phyloP scores from a whole-genome alignment of 1,140 invertebrate species.

The Drosophila repletoides region DNA sequence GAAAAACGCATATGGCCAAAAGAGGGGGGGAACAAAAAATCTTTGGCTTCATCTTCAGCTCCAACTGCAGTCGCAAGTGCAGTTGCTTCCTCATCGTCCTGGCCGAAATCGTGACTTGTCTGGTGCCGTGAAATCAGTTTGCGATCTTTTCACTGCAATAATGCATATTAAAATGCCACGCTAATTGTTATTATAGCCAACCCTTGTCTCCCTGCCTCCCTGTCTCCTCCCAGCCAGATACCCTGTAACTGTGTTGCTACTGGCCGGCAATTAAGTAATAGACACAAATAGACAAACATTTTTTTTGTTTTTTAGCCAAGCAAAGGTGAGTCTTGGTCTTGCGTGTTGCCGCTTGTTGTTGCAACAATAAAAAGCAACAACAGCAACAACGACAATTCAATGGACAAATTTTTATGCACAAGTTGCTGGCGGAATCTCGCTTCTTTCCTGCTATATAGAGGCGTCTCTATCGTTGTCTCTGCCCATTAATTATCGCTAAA shows the following conservation, averaged over 20 bases:
- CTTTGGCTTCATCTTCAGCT: not conserved
- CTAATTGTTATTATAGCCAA: constrained; percentile 73
- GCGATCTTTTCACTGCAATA: constrained; percentile 74
- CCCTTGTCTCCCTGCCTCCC: not conserved
- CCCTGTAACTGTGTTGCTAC: not conserved
- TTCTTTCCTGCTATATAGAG: constrained; percentile 32
- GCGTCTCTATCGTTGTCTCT: constrained; percentile 47
- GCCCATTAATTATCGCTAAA: constrained; percentile 71
- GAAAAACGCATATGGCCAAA: constrained; percentile 52
- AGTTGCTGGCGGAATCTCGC: constrained; percentile 33
- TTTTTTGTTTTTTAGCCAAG: not conserved
- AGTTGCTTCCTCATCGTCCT: constrained; percentile 33
- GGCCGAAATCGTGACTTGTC: constrained; percentile 67
- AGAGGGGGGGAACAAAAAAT: no score
- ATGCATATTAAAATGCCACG: constrained; percentile 81
- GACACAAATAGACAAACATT: constrained; percentile 43
- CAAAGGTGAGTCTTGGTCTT: constrained; percentile 24
- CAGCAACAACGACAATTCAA: constrained; percentile 26
- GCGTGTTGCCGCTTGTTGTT: constrained; percentile 50
- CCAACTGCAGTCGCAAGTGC: constrained; percentile 17
- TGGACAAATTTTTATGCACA: constrained; percentile 73
- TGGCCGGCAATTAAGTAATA: constrained; percentile 76
- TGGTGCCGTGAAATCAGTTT: constrained; percentile 66
- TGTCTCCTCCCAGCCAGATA: no score
- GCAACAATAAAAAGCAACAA: constrained; percentile 15